phyloP scores from a whole-genome alignment of 2,888 invertebrate species.

The Hypsopygia costalis region DNA sequence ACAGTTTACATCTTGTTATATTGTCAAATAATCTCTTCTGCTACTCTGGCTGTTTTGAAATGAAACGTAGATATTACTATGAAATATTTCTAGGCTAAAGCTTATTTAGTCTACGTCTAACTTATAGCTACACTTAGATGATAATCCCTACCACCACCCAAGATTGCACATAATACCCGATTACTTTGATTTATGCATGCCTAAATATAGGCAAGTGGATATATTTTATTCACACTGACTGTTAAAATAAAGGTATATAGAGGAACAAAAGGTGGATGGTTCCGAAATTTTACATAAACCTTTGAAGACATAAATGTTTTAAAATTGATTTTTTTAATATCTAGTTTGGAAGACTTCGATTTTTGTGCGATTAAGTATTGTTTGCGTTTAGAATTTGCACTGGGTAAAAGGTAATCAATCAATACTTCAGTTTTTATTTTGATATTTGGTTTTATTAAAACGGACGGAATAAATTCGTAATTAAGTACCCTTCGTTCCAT shows the following conservation, averaged over 20 bases:
- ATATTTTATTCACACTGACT: conserved; percentile 50
- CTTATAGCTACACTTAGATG: conserved; percentile 53
- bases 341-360: conserved; percentile 67
- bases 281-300: conserved; percentile 45
- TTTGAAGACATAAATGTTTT: conserved; percentile 28
- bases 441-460: conserved; percentile 22
- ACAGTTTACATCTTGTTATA: neutral
- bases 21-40: conserved; percentile 15
- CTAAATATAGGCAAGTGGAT: conserved; percentile 51
- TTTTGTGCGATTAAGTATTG: conserved; percentile 30
- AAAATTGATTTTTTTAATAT: conserved; percentile 46
- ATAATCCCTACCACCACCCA: conserved; percentile 84
- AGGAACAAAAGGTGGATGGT: conserved; percentile 51
- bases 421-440: too few species aligned
- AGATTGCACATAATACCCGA: conserved; percentile 93
- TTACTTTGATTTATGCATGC: conserved; percentile 82
- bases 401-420: conserved; percentile 25
- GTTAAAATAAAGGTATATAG: conserved; percentile 75
- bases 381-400: conserved; percentile 34
- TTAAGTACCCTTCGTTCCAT: conserved; percentile 49
- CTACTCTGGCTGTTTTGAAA: conserved; percentile 65
- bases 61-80: conserved; percentile 56
- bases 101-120: conserved; percentile 49
- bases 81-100: conserved; percentile 41
- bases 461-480: conserved; percentile 74